A percentile compares a stretch with the other conserved stretches of the same genome.
These are phyloP conservation scores for Drosophila kambysellisi DNA, from an alignment of 2,888 invertebrate species.

Conservation along the genomic window DNA sequence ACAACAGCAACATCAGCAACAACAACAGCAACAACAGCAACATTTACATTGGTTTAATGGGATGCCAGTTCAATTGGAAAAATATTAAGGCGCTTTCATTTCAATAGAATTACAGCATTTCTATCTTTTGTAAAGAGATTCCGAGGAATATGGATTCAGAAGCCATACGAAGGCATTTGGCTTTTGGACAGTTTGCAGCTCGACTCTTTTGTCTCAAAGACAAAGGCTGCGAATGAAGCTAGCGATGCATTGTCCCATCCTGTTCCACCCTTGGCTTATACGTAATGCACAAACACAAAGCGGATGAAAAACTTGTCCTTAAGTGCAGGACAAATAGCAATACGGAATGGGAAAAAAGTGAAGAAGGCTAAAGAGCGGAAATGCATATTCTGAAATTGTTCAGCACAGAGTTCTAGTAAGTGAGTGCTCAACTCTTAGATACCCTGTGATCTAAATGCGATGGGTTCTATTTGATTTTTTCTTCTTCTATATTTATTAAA, in stretches of 20 bases:
- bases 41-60: constrained; percentile 8
- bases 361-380: constrained; percentile 10
- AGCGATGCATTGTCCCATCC: constrained; percentile 31
- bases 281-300: constrained; percentile 53
- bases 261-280: not conserved
- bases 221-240: constrained; percentile 36
- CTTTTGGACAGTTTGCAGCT: constrained; percentile 11
- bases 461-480: not conserved
- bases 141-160: not conserved
- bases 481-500: not conserved
- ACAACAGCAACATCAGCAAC: not conserved
- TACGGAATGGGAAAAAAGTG: constrained; percentile 17
- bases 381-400: constrained; percentile 60
- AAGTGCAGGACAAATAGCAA: constrained; percentile 54
- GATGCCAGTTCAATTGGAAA: not conserved
- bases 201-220: constrained; percentile 7
- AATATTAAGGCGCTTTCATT: constrained; percentile 12
- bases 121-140: constrained; percentile 1
- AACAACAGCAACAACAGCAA: not conserved
- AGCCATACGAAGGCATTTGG: constrained; percentile 1
- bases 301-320: constrained; percentile 40
- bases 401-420: constrained; percentile 33
- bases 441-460: constrained; percentile 12
- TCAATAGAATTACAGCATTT: not conserved
- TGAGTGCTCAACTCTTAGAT: not conserved